phyloP scores from a whole-genome alignment of 2,113 vertebrate species.

The Cromileptes altivelis region DNA sequence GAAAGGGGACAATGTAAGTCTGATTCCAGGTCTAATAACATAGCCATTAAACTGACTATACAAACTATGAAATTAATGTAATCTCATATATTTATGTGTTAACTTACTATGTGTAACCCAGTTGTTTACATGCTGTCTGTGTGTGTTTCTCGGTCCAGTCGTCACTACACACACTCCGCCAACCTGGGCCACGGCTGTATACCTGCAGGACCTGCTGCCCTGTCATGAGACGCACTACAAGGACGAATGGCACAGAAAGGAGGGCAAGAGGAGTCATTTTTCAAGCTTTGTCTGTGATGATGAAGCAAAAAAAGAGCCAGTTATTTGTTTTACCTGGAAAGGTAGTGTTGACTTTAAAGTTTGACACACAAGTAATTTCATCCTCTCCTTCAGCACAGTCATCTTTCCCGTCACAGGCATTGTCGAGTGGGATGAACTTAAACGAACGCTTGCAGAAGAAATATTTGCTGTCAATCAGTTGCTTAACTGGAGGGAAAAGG shows the following conservation, averaged over 20 bases:
- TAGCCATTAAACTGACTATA: not conserved
- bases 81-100: not conserved
- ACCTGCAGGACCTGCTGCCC: slow-evolving; percentile 87
- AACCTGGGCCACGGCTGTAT: slow-evolving; percentile 69
- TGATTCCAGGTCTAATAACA: slow-evolving; percentile 4
- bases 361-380: slow-evolving; percentile 84
- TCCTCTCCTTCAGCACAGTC: slow-evolving; percentile 90
- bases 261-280: slow-evolving; percentile 7
- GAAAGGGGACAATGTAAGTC: not conserved
- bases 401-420: slow-evolving; percentile 84
- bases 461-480: slow-evolving; percentile 86
- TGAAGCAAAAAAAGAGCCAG: not conserved
- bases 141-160: slow-evolving; percentile 85
- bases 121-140: slow-evolving; percentile 85
- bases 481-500: slow-evolving; percentile 82
- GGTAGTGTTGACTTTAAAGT: slow-evolving; percentile 68
- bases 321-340: slow-evolving; percentile 77
- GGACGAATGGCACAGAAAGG: not conserved
- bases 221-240: slow-evolving; percentile 80
- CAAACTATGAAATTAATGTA: not conserved
- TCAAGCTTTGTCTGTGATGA: not conserved
- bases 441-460: slow-evolving; percentile 88
- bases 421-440: slow-evolving; percentile 84
- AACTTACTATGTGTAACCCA: slow-evolving; percentile 90
- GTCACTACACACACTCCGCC: slow-evolving; percentile 89